Base-by-base conservation (phyloP, 2,888 invertebrate species). In the Anodontia alba region DNA sequence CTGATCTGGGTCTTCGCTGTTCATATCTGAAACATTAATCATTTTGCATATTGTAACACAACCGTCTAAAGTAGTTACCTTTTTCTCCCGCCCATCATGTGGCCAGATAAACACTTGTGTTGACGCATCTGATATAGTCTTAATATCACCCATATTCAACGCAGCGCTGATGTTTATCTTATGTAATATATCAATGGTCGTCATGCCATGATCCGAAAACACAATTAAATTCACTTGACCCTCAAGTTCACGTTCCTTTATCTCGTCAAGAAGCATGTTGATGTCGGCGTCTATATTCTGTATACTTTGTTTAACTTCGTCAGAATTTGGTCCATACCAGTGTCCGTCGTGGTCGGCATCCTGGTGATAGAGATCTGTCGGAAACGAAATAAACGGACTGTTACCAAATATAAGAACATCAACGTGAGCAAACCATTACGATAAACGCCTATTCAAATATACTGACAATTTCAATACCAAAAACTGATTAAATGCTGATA, bases 141-240 rank as follows among this genome's bases (percentile, higher is more conserved):
- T 69, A 1, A 88, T 76, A n/a, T 84, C 78, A 1, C 71, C 43
- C 73, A 83, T 80, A 36, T 85, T 69, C 10, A 91, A 23, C 1
- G 69, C 77, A 20, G 78, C 68, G 8, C 83, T 86, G 10, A 90
- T 76, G 43, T 89, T 86, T 12, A 89, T 80, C 15, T 81, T 80
- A 23, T 86, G 76, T 20, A 62, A 72, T 2, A 67, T 62, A 46
- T 87, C 81, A 15, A 91, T 75, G 20, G 84, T 62, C 1, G 90
- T 82, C 89, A 90, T 89, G 0, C 92, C 92, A 71, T 92, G 92
- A 73, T 91, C 91, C 23, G 91, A 91, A 2, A 90, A 80, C 0
- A 92, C 70, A 36, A 92, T 83, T 33, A 91, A 66, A 62, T 89
- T 83, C 31, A 89, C 81, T 26, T 84, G 78, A 43, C 88, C 72